Evolutionary conservation across 2,113 vertebrate genomes (phyloP).

Genomic region (Rana temporaria): DNA sequence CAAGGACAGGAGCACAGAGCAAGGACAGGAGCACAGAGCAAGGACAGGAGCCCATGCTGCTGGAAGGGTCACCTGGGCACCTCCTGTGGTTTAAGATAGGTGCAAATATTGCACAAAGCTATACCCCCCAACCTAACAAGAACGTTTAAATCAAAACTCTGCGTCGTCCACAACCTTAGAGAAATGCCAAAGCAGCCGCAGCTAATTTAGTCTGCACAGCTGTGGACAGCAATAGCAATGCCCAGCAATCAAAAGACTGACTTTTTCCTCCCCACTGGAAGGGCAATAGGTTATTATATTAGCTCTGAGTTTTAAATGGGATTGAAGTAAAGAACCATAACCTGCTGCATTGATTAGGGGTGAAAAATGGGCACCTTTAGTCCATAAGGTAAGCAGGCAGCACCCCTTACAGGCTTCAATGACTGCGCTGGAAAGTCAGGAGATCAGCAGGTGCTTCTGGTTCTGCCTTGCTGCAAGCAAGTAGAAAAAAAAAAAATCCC

Average conservation of each 20-base stretch:
- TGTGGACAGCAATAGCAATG: neutral
- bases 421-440: neutral
- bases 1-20: neutral
- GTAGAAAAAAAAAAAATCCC: neutral
- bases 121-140: neutral
- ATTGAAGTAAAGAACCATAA: too few species aligned
- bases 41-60: neutral
- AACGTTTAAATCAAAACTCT: slow-evolving; percentile 11
- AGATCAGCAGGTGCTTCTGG: slow-evolving; percentile 39
- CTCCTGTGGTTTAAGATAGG: neutral
- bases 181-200: slow-evolving; percentile 12
- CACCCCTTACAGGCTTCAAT: slow-evolving; percentile 1
- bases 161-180: neutral
- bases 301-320: too few species aligned
- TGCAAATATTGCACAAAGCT: neutral
- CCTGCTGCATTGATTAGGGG: neutral
- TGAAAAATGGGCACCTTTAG: neutral
- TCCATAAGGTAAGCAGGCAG: neutral
- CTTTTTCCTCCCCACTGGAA: neutral
- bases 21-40: neutral
- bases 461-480: neutral
- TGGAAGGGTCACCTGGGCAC: neutral
- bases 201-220: neutral
- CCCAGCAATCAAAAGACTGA: too few species aligned
- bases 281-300: slow-evolving; percentile 12